Conservation (phyloP, 2,797 vertebrate genomes). For the Pagetopsis macropterus region DNA sequence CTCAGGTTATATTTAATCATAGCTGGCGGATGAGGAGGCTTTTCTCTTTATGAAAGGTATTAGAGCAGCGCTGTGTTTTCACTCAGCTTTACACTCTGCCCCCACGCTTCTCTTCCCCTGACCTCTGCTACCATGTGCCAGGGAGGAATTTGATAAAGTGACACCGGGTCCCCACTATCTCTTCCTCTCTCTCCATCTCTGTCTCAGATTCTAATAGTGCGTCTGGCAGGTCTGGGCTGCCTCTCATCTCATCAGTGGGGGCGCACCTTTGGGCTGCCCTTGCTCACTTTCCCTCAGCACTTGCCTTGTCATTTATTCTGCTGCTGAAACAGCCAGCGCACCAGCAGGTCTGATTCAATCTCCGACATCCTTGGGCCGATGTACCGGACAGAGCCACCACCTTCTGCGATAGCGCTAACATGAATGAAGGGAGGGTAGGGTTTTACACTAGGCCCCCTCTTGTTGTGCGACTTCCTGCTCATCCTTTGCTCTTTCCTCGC, state of each 20-base stretch:
- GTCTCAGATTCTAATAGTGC: slow-evolving; percentile 74
- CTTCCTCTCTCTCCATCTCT: slow-evolving; percentile 57
- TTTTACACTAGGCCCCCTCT: slow-evolving; percentile 45
- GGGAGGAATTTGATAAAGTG: slow-evolving; percentile 85
- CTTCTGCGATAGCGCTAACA: slow-evolving; percentile 28
- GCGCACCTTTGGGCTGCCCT: slow-evolving; percentile 75
- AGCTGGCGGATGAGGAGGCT: slow-evolving; percentile 81
- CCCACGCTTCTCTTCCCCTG: slow-evolving; percentile 74
- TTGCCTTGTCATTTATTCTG: slow-evolving; percentile 78
- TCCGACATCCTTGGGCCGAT: slow-evolving; percentile 68
- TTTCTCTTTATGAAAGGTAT: slow-evolving; percentile 85
- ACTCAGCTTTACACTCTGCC: slow-evolving; percentile 82
- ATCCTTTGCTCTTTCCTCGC: slow-evolving; percentile 58
- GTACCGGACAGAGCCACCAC: slow-evolving; percentile 59
- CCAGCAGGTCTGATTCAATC: slow-evolving; percentile 73
- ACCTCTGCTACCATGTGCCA: slow-evolving; percentile 81
- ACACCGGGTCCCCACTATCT: slow-evolving; percentile 65
- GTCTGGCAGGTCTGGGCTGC: slow-evolving; percentile 72
- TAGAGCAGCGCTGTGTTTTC: slow-evolving; percentile 81
- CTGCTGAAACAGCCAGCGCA: slow-evolving; percentile 58
- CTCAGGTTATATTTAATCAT: slow-evolving; percentile 79
- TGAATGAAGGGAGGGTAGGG: slow-evolving; percentile 35
- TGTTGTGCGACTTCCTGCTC: slow-evolving; percentile 55
- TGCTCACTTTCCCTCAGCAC: slow-evolving; percentile 53
- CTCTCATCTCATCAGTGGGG: slow-evolving; percentile 82